Base-by-base conservation (phyloP, 2,113 vertebrate species). In the Platysteira castanea region DNA sequence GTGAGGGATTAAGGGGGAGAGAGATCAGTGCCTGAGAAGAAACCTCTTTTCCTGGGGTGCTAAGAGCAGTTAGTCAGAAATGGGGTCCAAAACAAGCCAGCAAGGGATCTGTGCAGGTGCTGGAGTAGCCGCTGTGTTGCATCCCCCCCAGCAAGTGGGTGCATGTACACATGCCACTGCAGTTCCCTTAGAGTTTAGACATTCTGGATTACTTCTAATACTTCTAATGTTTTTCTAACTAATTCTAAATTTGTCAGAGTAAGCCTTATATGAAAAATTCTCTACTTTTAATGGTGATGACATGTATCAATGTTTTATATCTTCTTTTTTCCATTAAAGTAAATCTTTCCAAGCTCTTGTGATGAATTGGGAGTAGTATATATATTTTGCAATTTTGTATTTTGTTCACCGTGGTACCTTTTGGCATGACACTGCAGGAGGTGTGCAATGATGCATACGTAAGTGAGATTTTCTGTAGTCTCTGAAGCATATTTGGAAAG, bases 401-500 rank as follows among this genome's bases (percentile, higher is more conserved):
- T 93, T 80, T 59, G 22, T 67, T 89, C 71, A 52, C 8, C 5
- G 0, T 12, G 57, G 20, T 83, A 88, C 56, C 37, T 95, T 94
- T 88, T 80, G 84, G 84, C 47, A 24, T 78, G 77, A 68, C 24
- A 16, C 73, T 73, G 79, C 76, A 89, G 79, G 79, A 3, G 0
- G 24, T 84, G 70, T 87, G 84, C 93, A 53, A 1, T 64, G 87
- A 42, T 86, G 79, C 47, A 61, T 92, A 50, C 44, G 3, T 69
- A 81, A 79, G 49, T 83, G 84, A 90, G 79, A 90, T 95, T 93
- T 96, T 86, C 82, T 90, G 67, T 54, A 22, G 59, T 92, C 95
- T 97, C 68, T 90, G 68, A 95, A 95, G 87, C 93, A 41, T 85
- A 92, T 95, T 96, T 96, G 79, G 73, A 81, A 96, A 91, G 67